These are phyloP conservation scores for Strigamia crassipes DNA, from an alignment of 2,888 invertebrate species.

Conservation along the genomic window DNA sequence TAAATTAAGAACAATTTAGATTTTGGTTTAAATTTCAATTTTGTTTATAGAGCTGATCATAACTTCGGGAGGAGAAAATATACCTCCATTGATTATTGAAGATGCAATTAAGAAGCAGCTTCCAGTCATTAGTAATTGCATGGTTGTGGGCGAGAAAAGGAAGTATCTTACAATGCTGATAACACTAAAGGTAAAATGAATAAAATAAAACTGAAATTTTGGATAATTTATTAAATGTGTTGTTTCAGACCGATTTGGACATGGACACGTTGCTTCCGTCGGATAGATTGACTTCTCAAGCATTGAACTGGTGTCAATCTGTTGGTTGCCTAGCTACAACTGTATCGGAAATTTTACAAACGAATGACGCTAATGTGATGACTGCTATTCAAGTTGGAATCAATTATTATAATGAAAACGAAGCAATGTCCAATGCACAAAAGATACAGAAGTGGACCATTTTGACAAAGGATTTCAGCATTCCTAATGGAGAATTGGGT, in stretches of 20 bases:
- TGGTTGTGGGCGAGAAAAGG: constrained; percentile 82
- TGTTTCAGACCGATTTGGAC: constrained; percentile 72
- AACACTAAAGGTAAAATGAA: constrained; percentile 73
- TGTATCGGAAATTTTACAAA: constrained; percentile 68
- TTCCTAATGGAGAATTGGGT: constrained; percentile 86
- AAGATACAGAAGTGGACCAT: constrained; percentile 85
- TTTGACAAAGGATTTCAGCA: constrained; percentile 82
- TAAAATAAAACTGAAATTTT: neutral
- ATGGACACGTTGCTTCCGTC: constrained; percentile 72
- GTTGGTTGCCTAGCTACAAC: constrained; percentile 67
- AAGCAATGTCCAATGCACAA: constrained; percentile 84
- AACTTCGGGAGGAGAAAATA: constrained; percentile 92
- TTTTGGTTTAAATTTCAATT: neutral
- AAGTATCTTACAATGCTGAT: constrained; percentile 85
- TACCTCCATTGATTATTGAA: constrained; percentile 81
- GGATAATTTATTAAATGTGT: neutral
- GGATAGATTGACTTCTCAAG: constrained; percentile 70
- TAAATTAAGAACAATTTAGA: neutral
- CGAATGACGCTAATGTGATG: constrained; percentile 65
- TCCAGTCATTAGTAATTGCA: constrained; percentile 77
- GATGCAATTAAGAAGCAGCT: constrained; percentile 76
- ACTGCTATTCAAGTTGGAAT: constrained; percentile 79
- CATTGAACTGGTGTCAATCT: constrained; percentile 72
- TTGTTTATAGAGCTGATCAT: constrained; percentile 74
- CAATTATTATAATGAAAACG: constrained; percentile 70